Conservation (phyloP, 2,797 vertebrate genomes). For the Calcarius lapponicus region DNA sequence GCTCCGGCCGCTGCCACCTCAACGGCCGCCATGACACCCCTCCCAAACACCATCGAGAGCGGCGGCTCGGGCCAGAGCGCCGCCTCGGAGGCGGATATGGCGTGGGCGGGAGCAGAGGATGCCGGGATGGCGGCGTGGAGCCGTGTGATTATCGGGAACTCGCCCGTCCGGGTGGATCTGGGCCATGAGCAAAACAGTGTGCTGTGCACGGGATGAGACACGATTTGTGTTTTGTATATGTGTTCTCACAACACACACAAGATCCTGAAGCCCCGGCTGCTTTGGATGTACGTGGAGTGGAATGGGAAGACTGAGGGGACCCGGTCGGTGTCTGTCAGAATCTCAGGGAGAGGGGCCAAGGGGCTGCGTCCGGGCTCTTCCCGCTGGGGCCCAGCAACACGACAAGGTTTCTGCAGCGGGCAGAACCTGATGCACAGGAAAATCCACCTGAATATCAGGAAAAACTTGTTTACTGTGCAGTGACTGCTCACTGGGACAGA, state of each 20-base stretch:
- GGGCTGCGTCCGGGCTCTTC: not conserved
- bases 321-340: rapidly evolving
- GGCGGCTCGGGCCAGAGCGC: not conserved
- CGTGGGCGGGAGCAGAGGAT: not conserved
- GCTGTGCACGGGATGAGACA: rapidly evolving
- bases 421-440: not conserved
- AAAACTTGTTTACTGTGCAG: not conserved
- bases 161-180: rapidly evolving
- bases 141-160: rapidly evolving
- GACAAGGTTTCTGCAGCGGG: not conserved
- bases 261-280: too few relatives aligned
- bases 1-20: slow-evolving; percentile 68
- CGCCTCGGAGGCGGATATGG: not conserved
- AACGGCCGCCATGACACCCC: slow-evolving; percentile 65
- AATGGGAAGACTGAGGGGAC: too few relatives aligned
- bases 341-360: not conserved
- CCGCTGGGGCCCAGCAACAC: not conserved
- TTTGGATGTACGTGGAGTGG: rapidly evolving
- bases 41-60: not conserved
- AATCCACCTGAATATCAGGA: not conserved
- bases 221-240: rapidly evolving
- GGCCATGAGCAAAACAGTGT: rapidly evolving
- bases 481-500: not conserved
- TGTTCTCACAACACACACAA: too few relatives aligned
- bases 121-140: slow-evolving; percentile 10